These are phyloP conservation scores for Ennomos quercinarius DNA, from an alignment of 2,888 invertebrate genomes.

Conservation along the genomic window DNA sequence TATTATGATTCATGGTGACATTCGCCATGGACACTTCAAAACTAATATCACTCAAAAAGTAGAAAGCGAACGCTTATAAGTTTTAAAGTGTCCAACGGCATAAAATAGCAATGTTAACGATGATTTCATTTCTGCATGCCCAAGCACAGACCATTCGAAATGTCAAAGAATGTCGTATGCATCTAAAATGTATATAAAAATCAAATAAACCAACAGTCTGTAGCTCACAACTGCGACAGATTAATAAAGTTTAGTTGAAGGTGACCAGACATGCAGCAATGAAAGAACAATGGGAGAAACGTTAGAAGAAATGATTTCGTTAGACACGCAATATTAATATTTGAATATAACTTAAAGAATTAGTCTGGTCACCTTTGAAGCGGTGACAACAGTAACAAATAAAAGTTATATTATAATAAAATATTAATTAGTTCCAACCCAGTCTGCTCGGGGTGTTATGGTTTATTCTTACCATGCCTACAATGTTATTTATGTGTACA, in stretches of 20 bases:
- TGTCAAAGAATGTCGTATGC: slow-evolving; percentile 68
- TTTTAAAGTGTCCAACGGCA: slow-evolving; percentile 63
- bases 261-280: slow-evolving; percentile 85
- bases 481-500: slow-evolving; percentile 42
- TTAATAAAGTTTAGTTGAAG: slow-evolving; percentile 61
- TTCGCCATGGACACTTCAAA: slow-evolving; percentile 65
- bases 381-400: slow-evolving; percentile 76
- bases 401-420: slow-evolving; percentile 53
- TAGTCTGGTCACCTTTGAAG: slow-evolving; percentile 81
- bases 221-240: slow-evolving; percentile 66
- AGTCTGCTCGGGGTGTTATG: slow-evolving; percentile 74
- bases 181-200: slow-evolving; percentile 62
- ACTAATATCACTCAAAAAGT: slow-evolving; percentile 8
- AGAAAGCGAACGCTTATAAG: slow-evolving; percentile 6
- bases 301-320: slow-evolving; percentile 32
- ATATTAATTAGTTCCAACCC: slow-evolving; percentile 64
- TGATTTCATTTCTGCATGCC: slow-evolving; percentile 84
- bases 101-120: slow-evolving; percentile 59
- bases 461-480: slow-evolving; percentile 67
- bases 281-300: slow-evolving; percentile 51
- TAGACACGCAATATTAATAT: slow-evolving; percentile 31
- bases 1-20: slow-evolving; percentile 72
- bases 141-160: slow-evolving; percentile 77
- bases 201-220: slow-evolving; percentile 59
- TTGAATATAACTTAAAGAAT: slow-evolving; percentile 34